These are phyloP conservation scores for Zaprionus tsacasi DNA, from an alignment of 1,140 invertebrate genomes.

Conservation along the genomic window DNA sequence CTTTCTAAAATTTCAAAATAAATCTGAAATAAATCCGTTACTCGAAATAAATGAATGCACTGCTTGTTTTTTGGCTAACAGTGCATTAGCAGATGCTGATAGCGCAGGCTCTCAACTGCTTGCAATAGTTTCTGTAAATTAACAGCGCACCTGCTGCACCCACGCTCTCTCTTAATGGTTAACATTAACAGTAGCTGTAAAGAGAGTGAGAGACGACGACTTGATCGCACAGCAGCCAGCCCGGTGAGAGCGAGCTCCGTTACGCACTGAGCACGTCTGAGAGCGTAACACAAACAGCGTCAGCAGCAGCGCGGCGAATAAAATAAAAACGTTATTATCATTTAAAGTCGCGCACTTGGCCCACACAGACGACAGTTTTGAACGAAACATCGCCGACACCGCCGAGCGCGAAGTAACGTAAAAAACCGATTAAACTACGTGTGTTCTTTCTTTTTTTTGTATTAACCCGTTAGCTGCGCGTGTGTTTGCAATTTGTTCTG, in stretches of 20 bases:
- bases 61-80: too few species aligned
- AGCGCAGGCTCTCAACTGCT: neutral
- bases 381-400: constrained; percentile 51
- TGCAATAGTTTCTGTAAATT: constrained; percentile 19
- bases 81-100: neutral
- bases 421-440: constrained; percentile 28
- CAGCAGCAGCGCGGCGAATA: constrained; percentile 27
- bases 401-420: constrained; percentile 26
- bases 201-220: neutral
- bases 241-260: constrained; percentile 4
- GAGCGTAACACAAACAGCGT: constrained; percentile 26
- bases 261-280: constrained; percentile 32
- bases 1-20: too few species aligned
- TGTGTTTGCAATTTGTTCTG: constrained; percentile 14
- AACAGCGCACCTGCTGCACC: constrained; percentile 49
- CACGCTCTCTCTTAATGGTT: neutral
- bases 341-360: constrained; percentile 61
- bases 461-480: constrained; percentile 20
- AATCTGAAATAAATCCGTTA: too few species aligned
- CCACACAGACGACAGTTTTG: constrained; percentile 70
- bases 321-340: constrained; percentile 50
- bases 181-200: constrained; percentile 29
- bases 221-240: constrained; percentile 5
- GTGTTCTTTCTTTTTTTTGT: constrained; percentile 37
- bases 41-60: too few species aligned